Evolutionary conservation across 2,113 vertebrate genomes (phyloP).

Genomic region (Pedetes capensis): DNA sequence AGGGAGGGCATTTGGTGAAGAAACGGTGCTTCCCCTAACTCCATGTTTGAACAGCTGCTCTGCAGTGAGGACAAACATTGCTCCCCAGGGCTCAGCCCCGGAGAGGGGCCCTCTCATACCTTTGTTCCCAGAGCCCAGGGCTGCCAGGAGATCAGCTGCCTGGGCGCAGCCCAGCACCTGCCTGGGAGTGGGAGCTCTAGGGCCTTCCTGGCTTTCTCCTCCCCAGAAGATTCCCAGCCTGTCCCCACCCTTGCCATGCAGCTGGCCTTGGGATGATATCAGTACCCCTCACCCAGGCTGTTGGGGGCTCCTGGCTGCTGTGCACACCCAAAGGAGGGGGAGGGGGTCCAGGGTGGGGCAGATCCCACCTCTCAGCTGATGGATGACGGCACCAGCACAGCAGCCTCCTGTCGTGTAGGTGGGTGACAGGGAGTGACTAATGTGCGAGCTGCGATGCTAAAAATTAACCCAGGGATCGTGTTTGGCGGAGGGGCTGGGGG

Average conservation of each 20-base stretch:
- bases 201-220: neutral
- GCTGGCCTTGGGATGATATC: neutral
- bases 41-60: conserved; percentile 75
- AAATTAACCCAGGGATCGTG: conserved; percentile 76
- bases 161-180: neutral
- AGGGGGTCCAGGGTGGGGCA: conserved; percentile 30
- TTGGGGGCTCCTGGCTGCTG: neutral
- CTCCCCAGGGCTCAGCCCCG: neutral
- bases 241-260: neutral
- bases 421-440: conserved; percentile 81
- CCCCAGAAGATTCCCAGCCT: neutral
- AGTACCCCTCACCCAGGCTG: neutral
- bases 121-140: conserved; percentile 33
- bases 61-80: neutral
- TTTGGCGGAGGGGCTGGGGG: conserved; percentile 69
- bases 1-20: conserved; percentile 23
- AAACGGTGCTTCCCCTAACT: conserved; percentile 52
- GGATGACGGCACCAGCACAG: conserved; percentile 60
- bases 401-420: conserved; percentile 79
- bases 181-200: neutral
- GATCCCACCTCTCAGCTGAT: conserved; percentile 65
- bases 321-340: neutral
- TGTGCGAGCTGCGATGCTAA: conserved; percentile 73
- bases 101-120: neutral
- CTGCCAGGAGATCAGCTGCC: conserved; percentile 42